Evolutionary conservation across 2,113 vertebrate species (phyloP).

Genomic region (Thryonomys swinderianus): DNA sequence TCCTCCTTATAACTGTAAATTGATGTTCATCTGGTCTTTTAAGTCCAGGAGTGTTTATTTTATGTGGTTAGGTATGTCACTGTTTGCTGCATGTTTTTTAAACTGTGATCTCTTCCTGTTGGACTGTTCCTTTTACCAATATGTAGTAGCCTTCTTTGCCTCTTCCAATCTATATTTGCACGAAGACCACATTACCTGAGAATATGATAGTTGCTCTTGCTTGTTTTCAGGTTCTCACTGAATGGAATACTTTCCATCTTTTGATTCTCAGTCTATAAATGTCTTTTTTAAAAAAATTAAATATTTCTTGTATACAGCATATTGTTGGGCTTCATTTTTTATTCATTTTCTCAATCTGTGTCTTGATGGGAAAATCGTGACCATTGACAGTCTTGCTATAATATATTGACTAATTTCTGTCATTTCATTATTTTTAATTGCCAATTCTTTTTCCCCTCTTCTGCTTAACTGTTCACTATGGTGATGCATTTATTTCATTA

Average conservation of each 20-base stretch:
- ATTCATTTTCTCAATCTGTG: background rate
- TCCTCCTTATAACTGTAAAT: background rate
- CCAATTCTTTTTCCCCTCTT: background rate
- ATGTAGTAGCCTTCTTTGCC: background rate
- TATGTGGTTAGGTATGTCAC: background rate
- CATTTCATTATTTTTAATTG: background rate
- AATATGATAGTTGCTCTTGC: background rate
- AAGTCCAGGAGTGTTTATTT: background rate
- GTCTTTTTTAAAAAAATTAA: background rate
- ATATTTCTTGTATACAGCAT: background rate
- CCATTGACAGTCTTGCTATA: background rate
- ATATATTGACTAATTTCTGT: background rate
- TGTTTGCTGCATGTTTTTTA: background rate
- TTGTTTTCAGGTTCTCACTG: background rate
- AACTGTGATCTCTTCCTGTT: background rate
- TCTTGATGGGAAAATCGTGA: background rate
- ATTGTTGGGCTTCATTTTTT: background rate
- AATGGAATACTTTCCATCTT: background rate
- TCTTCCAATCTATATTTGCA: background rate
- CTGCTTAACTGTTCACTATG: background rate
- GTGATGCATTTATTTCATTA: background rate
- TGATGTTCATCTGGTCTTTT: background rate
- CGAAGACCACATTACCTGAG: background rate
- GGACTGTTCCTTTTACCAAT: background rate
- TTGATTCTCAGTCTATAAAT: background rate